Conservation (phyloP, 2,888 invertebrate species). For the Emmelina monodactyla region DNA sequence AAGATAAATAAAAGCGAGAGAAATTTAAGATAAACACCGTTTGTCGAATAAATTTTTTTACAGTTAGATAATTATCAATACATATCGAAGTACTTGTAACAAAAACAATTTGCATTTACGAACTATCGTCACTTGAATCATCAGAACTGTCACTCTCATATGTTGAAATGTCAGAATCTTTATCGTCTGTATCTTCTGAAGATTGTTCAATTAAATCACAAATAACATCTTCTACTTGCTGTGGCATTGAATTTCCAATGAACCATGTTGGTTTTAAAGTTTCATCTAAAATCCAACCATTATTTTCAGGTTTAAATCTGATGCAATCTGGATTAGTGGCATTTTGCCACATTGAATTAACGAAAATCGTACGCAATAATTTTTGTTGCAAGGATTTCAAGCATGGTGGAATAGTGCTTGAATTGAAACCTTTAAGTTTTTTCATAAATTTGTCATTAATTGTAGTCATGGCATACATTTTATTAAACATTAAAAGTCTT, state of each 20-base stretch:
- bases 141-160: neutral
- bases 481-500: slow-evolving; percentile 9
- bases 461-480: slow-evolving; percentile 1
- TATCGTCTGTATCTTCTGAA: neutral
- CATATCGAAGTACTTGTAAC: no score
- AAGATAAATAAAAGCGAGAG: no score
- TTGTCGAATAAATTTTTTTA: no score
- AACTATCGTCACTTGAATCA: no score
- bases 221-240: neutral
- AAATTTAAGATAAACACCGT: no score
- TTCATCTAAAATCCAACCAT: slow-evolving; percentile 12
- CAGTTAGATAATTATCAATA: no score
- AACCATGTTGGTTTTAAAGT: neutral
- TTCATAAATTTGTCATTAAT: slow-evolving; percentile 7
- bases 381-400: slow-evolving; percentile 16
- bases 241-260: neutral
- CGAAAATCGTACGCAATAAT: slow-evolving; percentile 19
- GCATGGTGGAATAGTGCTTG: slow-evolving; percentile 12
- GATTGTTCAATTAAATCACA: neutral
- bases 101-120: no score
- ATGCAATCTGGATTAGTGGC: slow-evolving; percentile 18
- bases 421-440: slow-evolving; percentile 13
- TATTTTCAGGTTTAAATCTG: slow-evolving; percentile 15
- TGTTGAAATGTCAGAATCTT: neutral
- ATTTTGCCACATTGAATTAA: slow-evolving; percentile 23